phyloP scores from a whole-genome alignment of 2,888 invertebrate species.

The Tupiocoris notatus region DNA sequence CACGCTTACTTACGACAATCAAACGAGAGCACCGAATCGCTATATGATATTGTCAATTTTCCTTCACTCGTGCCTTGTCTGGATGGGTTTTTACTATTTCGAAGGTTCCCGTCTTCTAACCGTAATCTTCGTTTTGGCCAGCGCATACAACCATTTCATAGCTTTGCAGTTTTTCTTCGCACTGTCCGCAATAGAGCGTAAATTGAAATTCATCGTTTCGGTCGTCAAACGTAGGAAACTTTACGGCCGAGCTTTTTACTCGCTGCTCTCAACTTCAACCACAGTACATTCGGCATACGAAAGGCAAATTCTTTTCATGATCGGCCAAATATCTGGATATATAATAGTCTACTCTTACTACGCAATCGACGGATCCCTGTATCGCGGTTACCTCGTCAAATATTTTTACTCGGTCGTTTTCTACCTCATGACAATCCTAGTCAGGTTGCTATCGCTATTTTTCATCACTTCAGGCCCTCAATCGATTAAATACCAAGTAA shows the following conservation, averaged over 20 bases:
- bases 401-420: no score
- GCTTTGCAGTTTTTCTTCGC: neutral
- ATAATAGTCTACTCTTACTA: neutral
- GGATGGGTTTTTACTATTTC: no score
- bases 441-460: neutral
- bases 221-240: neutral
- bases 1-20: no score
- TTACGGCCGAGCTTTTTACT: neutral
- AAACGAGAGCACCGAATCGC: no score
- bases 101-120: no score
- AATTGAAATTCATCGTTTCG: neutral
- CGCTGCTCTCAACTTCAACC: neutral
- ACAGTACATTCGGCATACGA: neutral
- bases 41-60: no score
- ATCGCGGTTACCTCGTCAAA: neutral
- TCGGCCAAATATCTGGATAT: neutral
- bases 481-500: neutral
- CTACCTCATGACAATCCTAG: neutral
- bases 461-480: neutral
- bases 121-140: no score
- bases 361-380: neutral
- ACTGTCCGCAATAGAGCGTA: neutral
- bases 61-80: no score
- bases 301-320: neutral
- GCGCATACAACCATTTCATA: no score